Evolutionary conservation across 2,888 invertebrate species (phyloP), one percentile per base, ranked within the genome.

Genomic region (Acrocyrtus sp.): DNA sequence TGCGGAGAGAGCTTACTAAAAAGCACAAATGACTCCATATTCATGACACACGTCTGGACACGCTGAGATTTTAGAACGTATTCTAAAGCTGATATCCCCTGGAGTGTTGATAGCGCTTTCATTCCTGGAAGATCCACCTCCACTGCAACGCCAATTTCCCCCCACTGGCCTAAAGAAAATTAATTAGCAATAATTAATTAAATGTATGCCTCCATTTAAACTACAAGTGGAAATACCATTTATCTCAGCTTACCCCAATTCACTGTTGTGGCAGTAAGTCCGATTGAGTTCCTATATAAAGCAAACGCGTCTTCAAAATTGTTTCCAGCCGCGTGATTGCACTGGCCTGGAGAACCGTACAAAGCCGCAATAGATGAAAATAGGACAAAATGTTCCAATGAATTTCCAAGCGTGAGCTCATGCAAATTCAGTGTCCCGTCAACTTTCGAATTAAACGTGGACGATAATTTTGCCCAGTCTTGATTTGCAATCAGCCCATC

Each of bases 101-200:
- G 76, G 8, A 61, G 24, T 3, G 63, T 56, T 1, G 75, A 63
- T 17, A 75, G 45, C 2, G 75, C 34, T n/a, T 54, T 48, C n/a
- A 75, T 12, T 1, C 75, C 75, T 19, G 62, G 62, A n/a, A 74
- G 19, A 15, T 68, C 65, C 6, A 65, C 19, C 19, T 74, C 69
- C 1, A 53, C 47, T 0, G 74, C 68, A 1, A 74, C 34, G 19
- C 74, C 74, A 5, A 68, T 58, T 43, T 74, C 57, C 3, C 58
- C 68, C 68, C 74, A 73, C 15, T 61, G 66, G 34, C 65, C 65
- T n/a, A n/a, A n/a, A n/a, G n/a, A n/a, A n/a, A n/a, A n/a, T n/a
- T n/a, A n/a, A n/a, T n/a, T n/a, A n/a, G n/a, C 21, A 19, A 56
- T 48, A n/a, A 22, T 29, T 19, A 45, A 50, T 45, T 26, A 45